Conservation (phyloP, 2,888 invertebrate species). For the Tinea trinotella region DNA sequence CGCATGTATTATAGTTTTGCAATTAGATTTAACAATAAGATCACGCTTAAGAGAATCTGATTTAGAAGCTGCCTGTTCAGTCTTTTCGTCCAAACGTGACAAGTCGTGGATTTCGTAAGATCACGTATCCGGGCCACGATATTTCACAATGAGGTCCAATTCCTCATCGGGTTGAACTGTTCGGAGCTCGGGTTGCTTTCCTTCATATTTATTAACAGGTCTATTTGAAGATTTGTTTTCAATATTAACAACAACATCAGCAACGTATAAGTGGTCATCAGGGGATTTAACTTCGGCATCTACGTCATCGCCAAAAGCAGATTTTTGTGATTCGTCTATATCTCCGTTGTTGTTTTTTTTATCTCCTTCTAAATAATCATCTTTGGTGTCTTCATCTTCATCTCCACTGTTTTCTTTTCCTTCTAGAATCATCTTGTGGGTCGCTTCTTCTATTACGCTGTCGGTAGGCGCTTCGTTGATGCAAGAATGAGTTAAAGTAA, state of each 20-base stretch:
- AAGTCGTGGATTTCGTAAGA: constrained; percentile 53
- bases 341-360: constrained; percentile 48
- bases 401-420: constrained; percentile 61
- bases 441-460: constrained; percentile 63
- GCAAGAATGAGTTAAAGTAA: constrained; percentile 82
- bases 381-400: constrained; percentile 40
- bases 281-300: constrained; percentile 47
- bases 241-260: constrained; percentile 60
- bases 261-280: constrained; percentile 48
- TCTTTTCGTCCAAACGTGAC: constrained; percentile 41
- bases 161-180: constrained; percentile 55
- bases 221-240: constrained; percentile 53
- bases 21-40: constrained; percentile 30
- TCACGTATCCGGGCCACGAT: constrained; percentile 66
- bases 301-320: constrained; percentile 30
- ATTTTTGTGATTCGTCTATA: constrained; percentile 33
- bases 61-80: constrained; percentile 36
- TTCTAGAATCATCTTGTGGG: constrained; percentile 61
- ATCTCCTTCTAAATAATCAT: constrained; percentile 44
- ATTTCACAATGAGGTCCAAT: constrained; percentile 61
- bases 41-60: constrained; percentile 26
- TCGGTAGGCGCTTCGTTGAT: constrained; percentile 74
- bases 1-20: constrained; percentile 47
- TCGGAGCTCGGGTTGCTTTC: constrained; percentile 44
- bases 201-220: constrained; percentile 46